These are phyloP conservation scores for Castor canadensis DNA, from an alignment of 2,113 vertebrate species.

Conservation along the genomic window DNA sequence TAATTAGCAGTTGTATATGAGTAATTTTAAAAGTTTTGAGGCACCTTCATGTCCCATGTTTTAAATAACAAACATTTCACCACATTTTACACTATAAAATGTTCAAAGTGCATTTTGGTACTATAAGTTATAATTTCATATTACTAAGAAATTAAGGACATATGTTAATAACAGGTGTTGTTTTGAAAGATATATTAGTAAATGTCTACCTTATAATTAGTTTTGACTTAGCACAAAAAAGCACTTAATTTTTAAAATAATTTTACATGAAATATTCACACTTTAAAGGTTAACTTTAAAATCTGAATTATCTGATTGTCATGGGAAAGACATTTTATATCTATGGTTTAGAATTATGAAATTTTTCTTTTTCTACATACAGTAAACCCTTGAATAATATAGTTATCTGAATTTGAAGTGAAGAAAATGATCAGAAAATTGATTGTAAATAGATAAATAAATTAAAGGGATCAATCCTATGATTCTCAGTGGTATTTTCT, in stretches of 20 bases:
- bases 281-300: conserved; percentile 6
- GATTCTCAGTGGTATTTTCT: neutral
- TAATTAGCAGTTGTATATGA: neutral
- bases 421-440: conserved; percentile 32
- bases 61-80: conserved; percentile 7
- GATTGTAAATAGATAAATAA: neutral
- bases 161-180: conserved; percentile 58
- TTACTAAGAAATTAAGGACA: conserved; percentile 54
- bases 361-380: neutral
- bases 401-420: neutral
- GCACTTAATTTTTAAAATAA: neutral
- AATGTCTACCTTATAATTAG: conserved; percentile 9
- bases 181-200: conserved; percentile 55
- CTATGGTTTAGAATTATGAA: neutral
- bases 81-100: conserved; percentile 4
- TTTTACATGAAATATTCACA: neutral
- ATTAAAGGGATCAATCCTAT: neutral
- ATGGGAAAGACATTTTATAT: neutral
- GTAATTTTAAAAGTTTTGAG: neutral
- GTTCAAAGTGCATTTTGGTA: neutral
- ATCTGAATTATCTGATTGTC: neutral
- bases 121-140: neutral
- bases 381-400: neutral
- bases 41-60: neutral
- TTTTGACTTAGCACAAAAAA: conserved; percentile 8